Base-by-base conservation (phyloP, 2,797 vertebrate genomes). In the Schizopygopsis malacanthus region DNA sequence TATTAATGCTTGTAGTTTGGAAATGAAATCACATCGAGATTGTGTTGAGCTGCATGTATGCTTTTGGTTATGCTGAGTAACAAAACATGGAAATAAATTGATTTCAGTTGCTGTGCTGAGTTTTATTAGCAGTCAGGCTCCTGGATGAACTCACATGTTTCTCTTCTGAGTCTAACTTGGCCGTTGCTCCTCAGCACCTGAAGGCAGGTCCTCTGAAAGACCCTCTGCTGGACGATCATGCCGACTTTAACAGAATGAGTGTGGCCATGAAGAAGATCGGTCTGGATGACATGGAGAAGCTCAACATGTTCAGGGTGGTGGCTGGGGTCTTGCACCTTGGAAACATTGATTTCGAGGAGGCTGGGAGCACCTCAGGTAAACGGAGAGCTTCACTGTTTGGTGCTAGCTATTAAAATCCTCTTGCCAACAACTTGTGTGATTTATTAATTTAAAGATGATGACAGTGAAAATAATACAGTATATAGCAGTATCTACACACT, bases 251-350 rank as follows among this genome's bases (percentile, higher is more conserved):
- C 91, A 94, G 98, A 89, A 99, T 99, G 97, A 97, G 95, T 59
- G 96, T 94, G 22, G 98, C 98, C 69, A 99, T 99, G 98, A 98
- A 97, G 93, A 99, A 97, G 94, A 99, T 99, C 84, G 98, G 98
- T 56, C 93, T 99, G 94, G 96, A 96, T 86, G 97, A 99, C 90
- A 93, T 91, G 0, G 98, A 99, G 95, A 99, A 98, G 89, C 95
- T 98, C 85, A 97, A 99, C 91, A 95, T 99, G 88, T 99, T 99
- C 92, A 91, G 98, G 84, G 98, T 99, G 76, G 98, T 99, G 83
- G 98, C 98, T 0, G 98, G 98, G 6, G 98, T 99, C 72, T 94
- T 99, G 88, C 97, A 99, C 90, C 97, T 99, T 78, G 98, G 98
- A 33, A 99, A 99, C 92, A 95, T 99, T 20, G 96, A 98, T 95